Evolutionary conservation across 2,888 invertebrate species (phyloP), one percentile per base, ranked within the genome.

Genomic region (Ennomos fuscantarius): DNA sequence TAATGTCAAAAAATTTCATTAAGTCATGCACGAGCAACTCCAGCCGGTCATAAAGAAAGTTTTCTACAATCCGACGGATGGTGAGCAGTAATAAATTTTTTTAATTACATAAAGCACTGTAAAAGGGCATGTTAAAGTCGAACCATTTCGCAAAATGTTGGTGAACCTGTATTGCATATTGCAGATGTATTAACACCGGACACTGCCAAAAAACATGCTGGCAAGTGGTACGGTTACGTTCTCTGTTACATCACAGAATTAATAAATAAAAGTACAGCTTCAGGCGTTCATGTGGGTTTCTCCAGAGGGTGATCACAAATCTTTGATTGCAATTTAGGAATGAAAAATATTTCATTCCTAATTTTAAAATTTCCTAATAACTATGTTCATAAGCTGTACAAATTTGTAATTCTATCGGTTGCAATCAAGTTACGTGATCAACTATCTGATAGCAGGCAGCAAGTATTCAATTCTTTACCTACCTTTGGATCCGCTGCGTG

Each of bases 61-160:
- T 12, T 15, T 36, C 12, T 10, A 11, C 12, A 15, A 24, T 6
- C 37, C 36, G 36, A 47, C 6, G 24, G n/a, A 24, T 6, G 24
- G 24, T 47, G 50, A 13, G 32, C 9, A 54, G 50, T 53, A 54
- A 48, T 52, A 43, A 39, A 62, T 66, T 63, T 65, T 65, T 68
- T 63, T 58, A 51, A 62, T 74, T 75, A 72, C 62, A 61, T 71
- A 73, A 69, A 65, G 35, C 52, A 63, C 68, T 71, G 60, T 76
- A 58, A 65, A 73, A 66, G 69, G 70, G 62, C 58, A 51, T 43
- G 9, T n/a, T n/a, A n/a, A 47, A 24, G 43, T 55, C 50, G 64
- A 68, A 65, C 72, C 69, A 73, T 78, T 81, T 76, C 66, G 65
- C 62, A 63, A 65, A 51, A 24, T 24, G 24, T 24, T 24, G 24